Evolutionary conservation across 2,888 invertebrate species (phyloP).

Genomic region (Eucera pruinosa): DNA sequence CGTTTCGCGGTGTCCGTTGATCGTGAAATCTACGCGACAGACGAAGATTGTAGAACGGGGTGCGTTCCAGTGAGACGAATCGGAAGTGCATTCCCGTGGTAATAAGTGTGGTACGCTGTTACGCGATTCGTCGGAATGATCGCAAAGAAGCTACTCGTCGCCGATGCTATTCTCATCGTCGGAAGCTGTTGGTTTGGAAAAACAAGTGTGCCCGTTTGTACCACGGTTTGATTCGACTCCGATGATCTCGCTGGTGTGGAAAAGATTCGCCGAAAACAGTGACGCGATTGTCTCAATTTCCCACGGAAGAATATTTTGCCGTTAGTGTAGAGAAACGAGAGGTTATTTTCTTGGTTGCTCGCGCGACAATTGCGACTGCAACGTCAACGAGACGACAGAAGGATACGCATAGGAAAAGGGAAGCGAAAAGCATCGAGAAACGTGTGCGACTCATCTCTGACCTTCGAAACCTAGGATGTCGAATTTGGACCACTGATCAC

Average conservation of each 20-base stretch:
- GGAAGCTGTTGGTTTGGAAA: no score
- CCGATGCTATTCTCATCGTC: neutral
- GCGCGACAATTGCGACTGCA: no score
- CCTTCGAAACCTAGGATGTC: conserved; percentile 54
- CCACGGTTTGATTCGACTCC: neutral
- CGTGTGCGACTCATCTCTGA: neutral
- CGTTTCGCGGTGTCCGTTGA: neutral
- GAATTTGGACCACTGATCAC: conserved; percentile 71
- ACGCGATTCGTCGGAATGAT: conserved; percentile 6
- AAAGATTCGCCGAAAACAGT: neutral
- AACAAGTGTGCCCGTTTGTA: neutral
- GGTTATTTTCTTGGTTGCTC: no score
- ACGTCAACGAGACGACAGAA: no score
- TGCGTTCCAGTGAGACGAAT: neutral
- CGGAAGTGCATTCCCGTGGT: neutral
- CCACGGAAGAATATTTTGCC: neutral
- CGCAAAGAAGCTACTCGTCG: neutral
- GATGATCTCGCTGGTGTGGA: conserved; percentile 3
- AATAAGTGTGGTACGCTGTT: neutral
- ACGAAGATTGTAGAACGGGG: no score
- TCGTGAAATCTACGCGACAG: no score
- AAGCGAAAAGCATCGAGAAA: neutral
- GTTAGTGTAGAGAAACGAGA: neutral
- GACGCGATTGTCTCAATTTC: neutral
- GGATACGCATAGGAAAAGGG: no score